Conservation (phyloP, 1,140 invertebrate species). For the Pseudomyrmex gracilis region DNA sequence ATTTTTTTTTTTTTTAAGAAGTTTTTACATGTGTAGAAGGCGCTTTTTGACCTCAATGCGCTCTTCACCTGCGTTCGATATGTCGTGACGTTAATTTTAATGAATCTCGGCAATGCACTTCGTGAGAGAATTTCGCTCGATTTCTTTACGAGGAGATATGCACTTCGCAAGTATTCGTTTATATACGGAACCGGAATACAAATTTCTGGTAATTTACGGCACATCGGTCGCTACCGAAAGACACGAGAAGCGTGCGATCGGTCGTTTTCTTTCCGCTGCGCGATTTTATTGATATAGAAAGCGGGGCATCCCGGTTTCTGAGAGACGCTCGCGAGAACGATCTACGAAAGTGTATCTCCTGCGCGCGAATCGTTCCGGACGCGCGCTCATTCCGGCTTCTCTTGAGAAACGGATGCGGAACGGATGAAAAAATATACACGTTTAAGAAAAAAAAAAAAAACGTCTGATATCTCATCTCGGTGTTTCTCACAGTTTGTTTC, state of each 20-base stretch:
- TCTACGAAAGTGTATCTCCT: conserved; percentile 28
- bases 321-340: conserved; percentile 14
- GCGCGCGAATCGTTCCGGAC: conserved; percentile 22
- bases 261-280: conserved; percentile 48
- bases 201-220: neutral
- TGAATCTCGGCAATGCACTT: neutral
- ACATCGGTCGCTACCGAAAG: too few relatives aligned
- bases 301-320: conserved; percentile 38
- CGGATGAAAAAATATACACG: conserved; percentile 6
- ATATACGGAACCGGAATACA: neutral
- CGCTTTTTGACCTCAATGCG: too few relatives aligned
- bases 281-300: conserved; percentile 60
- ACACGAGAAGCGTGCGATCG: conserved; percentile 1
- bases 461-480: neutral
- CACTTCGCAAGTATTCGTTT: neutral
- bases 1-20: too few relatives aligned
- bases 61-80: too few relatives aligned
- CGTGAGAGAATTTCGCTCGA: neutral
- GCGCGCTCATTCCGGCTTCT: conserved; percentile 1
- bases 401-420: conserved; percentile 21
- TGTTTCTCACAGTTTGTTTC: neutral
- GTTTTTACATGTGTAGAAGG: too few relatives aligned
- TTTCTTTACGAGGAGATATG: neutral
- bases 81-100: neutral
- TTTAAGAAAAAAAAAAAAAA: neutral